Percentiles rank a stretch among this genome's conserved stretches.
These are phyloP conservation scores for Mactromeris polynyma DNA, from an alignment of 2,888 invertebrate species.

Conservation along the genomic window DNA sequence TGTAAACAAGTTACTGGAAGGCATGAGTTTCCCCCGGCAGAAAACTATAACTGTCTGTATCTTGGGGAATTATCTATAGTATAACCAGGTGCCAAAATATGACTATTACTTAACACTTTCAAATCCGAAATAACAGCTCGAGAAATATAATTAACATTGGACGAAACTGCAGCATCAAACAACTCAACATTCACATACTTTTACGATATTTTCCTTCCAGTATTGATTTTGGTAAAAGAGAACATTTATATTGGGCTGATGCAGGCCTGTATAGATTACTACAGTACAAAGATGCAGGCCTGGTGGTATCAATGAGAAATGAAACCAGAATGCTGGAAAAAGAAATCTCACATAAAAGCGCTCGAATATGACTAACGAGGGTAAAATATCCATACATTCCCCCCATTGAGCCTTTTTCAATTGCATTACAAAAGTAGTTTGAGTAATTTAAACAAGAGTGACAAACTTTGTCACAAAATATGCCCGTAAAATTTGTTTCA, in stretches of 20 bases:
- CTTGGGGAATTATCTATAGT: background rate
- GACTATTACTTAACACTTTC: background rate
- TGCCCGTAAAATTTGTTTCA: no score
- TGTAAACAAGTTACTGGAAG: background rate
- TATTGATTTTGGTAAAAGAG: background rate
- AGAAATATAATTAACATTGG: background rate
- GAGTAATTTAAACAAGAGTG: no score
- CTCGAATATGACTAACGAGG: no score
- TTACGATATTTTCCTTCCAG: background rate
- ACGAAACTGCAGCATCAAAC: background rate
- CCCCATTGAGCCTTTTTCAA: no score
- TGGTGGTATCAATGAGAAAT: background rate
- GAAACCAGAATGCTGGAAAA: background rate
- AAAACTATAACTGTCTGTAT: background rate
- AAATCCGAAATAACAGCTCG: background rate
- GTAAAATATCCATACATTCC: no score
- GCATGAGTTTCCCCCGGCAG: background rate
- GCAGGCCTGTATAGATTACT: background rate
- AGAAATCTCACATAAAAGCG: no score
- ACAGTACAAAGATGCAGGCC: background rate
- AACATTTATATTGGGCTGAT: background rate
- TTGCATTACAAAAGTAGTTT: no score
- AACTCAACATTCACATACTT: background rate
- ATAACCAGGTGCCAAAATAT: constrained; percentile 1
- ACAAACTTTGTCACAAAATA: no score